These are phyloP conservation scores for Trinorchestia longiramus DNA, from an alignment of 1,140 invertebrate species.

Conservation along the genomic window DNA sequence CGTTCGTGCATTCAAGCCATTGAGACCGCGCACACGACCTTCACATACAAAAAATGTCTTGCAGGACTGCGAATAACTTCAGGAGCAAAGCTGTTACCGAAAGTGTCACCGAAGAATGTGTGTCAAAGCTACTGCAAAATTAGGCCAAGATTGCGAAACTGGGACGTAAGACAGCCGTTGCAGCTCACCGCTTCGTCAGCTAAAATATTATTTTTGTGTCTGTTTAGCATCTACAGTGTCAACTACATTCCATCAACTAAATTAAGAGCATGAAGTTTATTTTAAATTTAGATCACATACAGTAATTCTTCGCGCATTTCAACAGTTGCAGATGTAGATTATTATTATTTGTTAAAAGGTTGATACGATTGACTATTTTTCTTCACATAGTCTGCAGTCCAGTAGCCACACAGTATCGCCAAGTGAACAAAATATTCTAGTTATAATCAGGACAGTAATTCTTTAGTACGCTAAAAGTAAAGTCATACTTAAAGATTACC, in stretches of 20 bases:
- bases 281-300: not conserved
- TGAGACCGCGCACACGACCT: not conserved
- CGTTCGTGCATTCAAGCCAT: not conserved
- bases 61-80: not conserved
- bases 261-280: not conserved
- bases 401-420: no score
- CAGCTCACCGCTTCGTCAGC: not conserved
- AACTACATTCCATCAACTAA: not conserved
- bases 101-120: not conserved
- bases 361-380: not conserved
- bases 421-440: no score
- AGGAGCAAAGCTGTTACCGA: not conserved
- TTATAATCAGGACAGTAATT: no score
- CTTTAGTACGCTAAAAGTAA: no score
- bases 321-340: not conserved
- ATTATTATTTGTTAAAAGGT: not conserved
- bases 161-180: not conserved
- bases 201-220: not conserved
- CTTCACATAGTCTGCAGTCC: no score
- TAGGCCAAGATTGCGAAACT: not conserved
- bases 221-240: not conserved
- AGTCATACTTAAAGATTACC: no score
- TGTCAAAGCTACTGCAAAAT: not conserved
- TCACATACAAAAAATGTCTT: not conserved
- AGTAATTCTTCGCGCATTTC: not conserved